Percentiles rank a stretch among this genome's conserved stretches.
These are phyloP conservation scores for Petrolisthes cinctipes DNA, from an alignment of 2,888 invertebrate genomes.

Conservation along the genomic window DNA sequence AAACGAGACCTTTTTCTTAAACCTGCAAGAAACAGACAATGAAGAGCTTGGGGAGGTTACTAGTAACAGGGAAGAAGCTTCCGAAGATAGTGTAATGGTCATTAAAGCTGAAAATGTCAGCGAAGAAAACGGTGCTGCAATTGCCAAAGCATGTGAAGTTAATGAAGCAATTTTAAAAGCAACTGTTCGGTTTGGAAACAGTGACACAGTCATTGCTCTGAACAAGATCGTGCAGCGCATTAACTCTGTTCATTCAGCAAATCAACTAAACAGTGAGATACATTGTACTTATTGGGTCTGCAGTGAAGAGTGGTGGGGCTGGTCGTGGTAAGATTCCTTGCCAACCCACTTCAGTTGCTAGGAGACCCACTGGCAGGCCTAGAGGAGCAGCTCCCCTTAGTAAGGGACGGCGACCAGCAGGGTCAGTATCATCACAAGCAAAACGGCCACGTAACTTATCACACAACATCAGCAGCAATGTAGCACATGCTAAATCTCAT, in stretches of 20 bases:
- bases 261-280: neutral
- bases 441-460: neutral
- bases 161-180: neutral
- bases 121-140: too few species aligned
- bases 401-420: neutral
- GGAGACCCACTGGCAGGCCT: slow-evolving; percentile 1
- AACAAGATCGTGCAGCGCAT: neutral
- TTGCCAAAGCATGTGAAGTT: too few species aligned
- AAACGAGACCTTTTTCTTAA: neutral
- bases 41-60: neutral
- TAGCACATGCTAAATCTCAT: slow-evolving; percentile 4
- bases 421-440: neutral
- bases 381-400: neutral
- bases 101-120: too few species aligned
- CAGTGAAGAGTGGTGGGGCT: too few species aligned
- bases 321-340: slow-evolving; percentile 13
- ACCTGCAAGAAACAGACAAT: too few species aligned
- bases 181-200: neutral
- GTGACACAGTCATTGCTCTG: neutral
- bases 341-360: slow-evolving; percentile 12
- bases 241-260: neutral
- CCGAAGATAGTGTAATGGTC: too few species aligned
- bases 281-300: too few species aligned
- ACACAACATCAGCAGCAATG: neutral
- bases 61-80: neutral